Base-by-base conservation (phyloP, 2,797 vertebrate genomes). In the Diplodus puntazzo region DNA sequence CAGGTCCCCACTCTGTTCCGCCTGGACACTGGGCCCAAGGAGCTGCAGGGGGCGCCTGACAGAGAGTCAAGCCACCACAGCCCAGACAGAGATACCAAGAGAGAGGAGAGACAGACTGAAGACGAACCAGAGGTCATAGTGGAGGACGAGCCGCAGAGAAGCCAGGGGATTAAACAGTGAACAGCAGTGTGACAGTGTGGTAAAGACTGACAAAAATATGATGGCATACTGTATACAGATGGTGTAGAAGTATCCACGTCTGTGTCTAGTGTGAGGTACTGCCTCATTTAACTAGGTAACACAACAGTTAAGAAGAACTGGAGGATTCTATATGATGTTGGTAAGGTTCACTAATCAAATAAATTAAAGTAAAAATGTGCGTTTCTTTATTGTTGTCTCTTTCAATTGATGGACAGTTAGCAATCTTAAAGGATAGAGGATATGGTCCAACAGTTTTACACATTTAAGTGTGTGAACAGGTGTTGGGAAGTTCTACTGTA, bases 1-100 rank as follows among this genome's bases (percentile, higher is more conserved):
- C 89, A 30, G n/a, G 92, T 95, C 17, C 96, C 97, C 0, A 96
- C 97, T 0, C 48, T 98, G 50, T 98, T 98, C 86, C 96, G 96
- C 30, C 91, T 98, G 71, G 85, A 91, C 0, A 30, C 91, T 0
- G 91, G 93, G 16, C 79, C 91, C 0, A 69, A 70, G 1, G 92
- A 96, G 81, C 87, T 96, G 45, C 92, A 76, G 69, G 68, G 42
- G 0, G 18, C 46, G 0, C 30, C 23, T 0, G 74, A 84, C 11
- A 0, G 17, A 0, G 81, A 91, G 16, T 73, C 88, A 0, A 66
- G 27, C 4, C 55, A 80, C 23, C 60, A 11, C 2, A 54, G n/a
- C 21, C 17, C 79, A 7, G 23, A 74, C 9, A 10, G 65, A 2
- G 77, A 88, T 27, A 50, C 2, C 20, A 74, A 52, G 18, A 12